Conservation (phyloP, 23 tunicate species). For the Clavelina lepadiformis region DNA sequence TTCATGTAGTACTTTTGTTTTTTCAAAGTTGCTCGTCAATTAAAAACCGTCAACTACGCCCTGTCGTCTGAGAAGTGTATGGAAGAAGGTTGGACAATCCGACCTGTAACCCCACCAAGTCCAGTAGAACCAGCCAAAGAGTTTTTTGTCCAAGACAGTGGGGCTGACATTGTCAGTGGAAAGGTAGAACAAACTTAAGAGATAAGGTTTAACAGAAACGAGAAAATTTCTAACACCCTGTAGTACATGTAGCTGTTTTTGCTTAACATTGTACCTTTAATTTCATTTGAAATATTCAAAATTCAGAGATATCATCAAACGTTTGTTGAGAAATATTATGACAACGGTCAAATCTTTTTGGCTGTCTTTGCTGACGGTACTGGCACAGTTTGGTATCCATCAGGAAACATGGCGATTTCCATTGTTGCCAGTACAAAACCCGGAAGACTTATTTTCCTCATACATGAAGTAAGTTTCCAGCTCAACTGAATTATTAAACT, state of each 20-base stretch:
- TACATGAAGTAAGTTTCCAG: conserved; percentile 49
- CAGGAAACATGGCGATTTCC: conserved; percentile 66
- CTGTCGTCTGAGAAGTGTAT: conserved; percentile 83
- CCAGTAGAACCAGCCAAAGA: conserved; percentile 52
- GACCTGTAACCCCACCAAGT: conserved; percentile 54
- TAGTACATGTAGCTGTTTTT: background rate
- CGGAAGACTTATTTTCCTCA: conserved; percentile 56
- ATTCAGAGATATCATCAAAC: conserved; percentile 40
- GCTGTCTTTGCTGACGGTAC: conserved; percentile 72
- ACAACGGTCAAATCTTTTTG: conserved; percentile 52
- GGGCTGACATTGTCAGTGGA: conserved; percentile 42
- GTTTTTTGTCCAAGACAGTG: conserved; percentile 42
- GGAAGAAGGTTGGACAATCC: conserved; percentile 91
- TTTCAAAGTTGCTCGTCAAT: conserved; percentile 68
- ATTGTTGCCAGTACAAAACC: conserved; percentile 51
- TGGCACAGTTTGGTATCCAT: conserved; percentile 82
- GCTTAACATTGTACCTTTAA: background rate
- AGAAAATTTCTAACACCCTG: background rate
- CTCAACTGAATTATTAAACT: background rate
- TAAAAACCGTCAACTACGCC: conserved; percentile 78
- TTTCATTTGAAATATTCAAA: background rate
- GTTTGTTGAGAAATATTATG: conserved; percentile 54
- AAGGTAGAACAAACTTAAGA: conserved; percentile 9
- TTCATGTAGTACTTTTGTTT: conserved; percentile 5
- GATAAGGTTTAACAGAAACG: background rate